A percentile compares a stretch with the other conserved stretches of the same genome.
These are phyloP conservation scores for Phrynocephalus vlangalii DNA, from an alignment of 2,797 vertebrate species.

Conservation along the genomic window DNA sequence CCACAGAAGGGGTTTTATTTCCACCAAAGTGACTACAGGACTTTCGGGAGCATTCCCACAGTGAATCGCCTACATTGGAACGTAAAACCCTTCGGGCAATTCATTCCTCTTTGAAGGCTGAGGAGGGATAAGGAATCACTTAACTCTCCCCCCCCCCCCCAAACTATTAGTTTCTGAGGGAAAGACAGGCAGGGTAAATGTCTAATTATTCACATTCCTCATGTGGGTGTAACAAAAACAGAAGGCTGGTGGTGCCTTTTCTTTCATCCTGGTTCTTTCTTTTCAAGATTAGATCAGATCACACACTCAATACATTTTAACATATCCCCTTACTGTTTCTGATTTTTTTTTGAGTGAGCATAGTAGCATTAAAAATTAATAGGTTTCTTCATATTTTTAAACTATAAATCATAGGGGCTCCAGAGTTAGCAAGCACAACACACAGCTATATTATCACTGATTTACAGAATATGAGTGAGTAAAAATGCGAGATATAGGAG, in stretches of 20 bases:
- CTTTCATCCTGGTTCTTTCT: slow-evolving; percentile 19
- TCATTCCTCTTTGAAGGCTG: slow-evolving; percentile 63
- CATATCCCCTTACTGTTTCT: slow-evolving; percentile 54
- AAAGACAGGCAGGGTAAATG: slow-evolving; percentile 56
- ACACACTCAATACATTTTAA: slow-evolving; percentile 45
- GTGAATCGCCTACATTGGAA: slow-evolving; percentile 58
- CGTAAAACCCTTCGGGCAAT: slow-evolving; percentile 67
- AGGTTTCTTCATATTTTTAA: not conserved
- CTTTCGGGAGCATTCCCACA: slow-evolving; percentile 53
- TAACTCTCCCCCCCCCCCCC: slow-evolving; percentile 69
- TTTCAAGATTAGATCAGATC: slow-evolving; percentile 65
- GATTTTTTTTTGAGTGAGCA: not conserved
- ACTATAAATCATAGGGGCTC: slow-evolving; percentile 31
- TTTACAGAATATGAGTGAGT: not conserved
- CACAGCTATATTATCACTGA: slow-evolving; percentile 44
- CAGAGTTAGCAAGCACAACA: slow-evolving; percentile 44
- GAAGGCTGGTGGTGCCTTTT: not conserved
- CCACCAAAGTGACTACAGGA: slow-evolving; percentile 66
- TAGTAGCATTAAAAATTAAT: not conserved
- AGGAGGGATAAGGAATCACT: slow-evolving; percentile 58
- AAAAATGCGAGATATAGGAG: not conserved
- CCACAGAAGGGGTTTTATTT: slow-evolving; percentile 72
- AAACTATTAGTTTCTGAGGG: slow-evolving; percentile 53
- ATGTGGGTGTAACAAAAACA: slow-evolving; percentile 25
- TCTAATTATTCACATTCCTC: slow-evolving; percentile 69